Evolutionary conservation across 2,888 invertebrate genomes (phyloP).

Genomic region (Pollenia amentaria): DNA sequence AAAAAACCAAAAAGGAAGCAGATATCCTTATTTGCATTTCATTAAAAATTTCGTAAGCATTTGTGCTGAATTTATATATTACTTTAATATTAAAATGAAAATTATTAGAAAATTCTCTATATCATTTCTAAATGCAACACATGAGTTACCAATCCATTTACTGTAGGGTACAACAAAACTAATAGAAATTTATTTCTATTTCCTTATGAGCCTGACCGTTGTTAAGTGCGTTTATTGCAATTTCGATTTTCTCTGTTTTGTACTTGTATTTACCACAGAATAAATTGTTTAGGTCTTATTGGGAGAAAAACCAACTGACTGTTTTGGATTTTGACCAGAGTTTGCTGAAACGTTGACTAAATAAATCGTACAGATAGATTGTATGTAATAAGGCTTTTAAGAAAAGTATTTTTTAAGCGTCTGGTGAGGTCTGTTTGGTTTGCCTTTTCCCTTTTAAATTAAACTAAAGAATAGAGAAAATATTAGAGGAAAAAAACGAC

Average conservation of each 20-base stretch:
- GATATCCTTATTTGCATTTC: too few species aligned
- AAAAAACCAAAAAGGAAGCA: too few species aligned
- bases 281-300: conserved; percentile 27
- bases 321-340: conserved; percentile 18
- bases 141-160: background rate
- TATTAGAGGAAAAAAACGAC: background rate
- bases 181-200: conserved; percentile 37
- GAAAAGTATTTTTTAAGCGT: conserved; percentile 51
- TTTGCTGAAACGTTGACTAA: conserved; percentile 56
- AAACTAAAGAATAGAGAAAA: conserved; percentile 20
- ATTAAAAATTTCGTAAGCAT: too few species aligned
- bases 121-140: too few species aligned
- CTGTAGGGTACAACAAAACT: conserved; percentile 19
- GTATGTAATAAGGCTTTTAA: conserved; percentile 39
- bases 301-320: conserved; percentile 26
- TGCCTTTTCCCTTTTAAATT: background rate
- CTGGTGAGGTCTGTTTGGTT: conserved; percentile 62
- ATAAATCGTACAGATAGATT: conserved; percentile 53
- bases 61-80: too few species aligned
- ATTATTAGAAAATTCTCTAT: too few species aligned
- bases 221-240: conserved; percentile 46
- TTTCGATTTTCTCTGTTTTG: background rate
- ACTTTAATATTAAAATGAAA: too few species aligned
- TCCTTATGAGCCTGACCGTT: conserved; percentile 55
- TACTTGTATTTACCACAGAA: conserved; percentile 8